These are phyloP conservation scores for Hoplodrina ambigua DNA, from an alignment of 2,888 invertebrate genomes.

Conservation along the genomic window DNA sequence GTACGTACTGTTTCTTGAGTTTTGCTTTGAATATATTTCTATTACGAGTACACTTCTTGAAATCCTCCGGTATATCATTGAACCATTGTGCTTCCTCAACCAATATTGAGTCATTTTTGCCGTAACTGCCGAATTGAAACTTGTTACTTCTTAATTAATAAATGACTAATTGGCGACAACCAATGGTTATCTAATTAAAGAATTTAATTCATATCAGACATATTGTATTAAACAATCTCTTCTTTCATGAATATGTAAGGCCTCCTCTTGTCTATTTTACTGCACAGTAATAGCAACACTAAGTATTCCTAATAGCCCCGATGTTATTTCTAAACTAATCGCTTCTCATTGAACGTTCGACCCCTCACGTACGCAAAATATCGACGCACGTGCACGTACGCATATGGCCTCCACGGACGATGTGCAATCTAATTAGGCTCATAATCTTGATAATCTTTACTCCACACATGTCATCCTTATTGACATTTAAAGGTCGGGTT, in stretches of 20 bases:
- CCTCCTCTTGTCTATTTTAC: conserved; percentile 3
- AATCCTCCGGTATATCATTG: background rate
- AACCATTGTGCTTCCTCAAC: no score
- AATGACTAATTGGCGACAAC: background rate
- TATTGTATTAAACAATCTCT: background rate
- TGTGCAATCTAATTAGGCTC: conserved; percentile 70
- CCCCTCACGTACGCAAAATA: conserved; percentile 71
- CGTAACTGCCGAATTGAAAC: no score
- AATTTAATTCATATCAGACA: background rate
- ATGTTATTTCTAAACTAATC: conserved; percentile 61
- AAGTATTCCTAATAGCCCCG: conserved; percentile 33
- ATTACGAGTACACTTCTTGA: background rate
- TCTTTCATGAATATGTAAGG: background rate
- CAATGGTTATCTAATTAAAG: background rate
- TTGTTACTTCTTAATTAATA: no score
- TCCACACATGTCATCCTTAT: conserved; percentile 46
- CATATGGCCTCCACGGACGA: conserved; percentile 64
- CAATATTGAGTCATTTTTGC: no score
- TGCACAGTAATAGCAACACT: conserved; percentile 5
- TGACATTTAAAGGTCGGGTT: conserved; percentile 63
- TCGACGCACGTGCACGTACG: conserved; percentile 69
- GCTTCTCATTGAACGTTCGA: conserved; percentile 65
- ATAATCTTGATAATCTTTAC: conserved; percentile 62
- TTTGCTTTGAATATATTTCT: no score
- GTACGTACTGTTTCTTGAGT: no score